Base-by-base conservation (phyloP, 64 coral and sea anemone genomes). In the Catalaphyllia jardinei region DNA sequence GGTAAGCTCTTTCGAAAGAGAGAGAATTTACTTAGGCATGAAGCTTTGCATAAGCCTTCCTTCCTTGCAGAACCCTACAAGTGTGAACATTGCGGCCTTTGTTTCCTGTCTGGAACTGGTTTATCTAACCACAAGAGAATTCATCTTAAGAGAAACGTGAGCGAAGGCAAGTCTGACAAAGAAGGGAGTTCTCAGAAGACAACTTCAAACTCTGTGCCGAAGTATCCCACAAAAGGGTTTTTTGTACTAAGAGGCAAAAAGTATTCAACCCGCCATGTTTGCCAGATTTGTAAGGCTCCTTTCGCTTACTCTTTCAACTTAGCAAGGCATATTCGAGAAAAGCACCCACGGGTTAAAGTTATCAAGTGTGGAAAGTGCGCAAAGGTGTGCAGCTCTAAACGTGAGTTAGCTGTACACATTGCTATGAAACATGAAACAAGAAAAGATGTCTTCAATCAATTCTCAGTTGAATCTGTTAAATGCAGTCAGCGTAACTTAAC, bases 351-450 rank as follows among this genome's bases (percentile, higher is more conserved):
- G 10, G 62, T 51, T 16, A 85, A 85, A 35, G 22, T 85, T 85
- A 8, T 28, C 13, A 85, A n/a, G 67, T 71, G 81, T 51, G 63
- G 81, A 71, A 85, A 71, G 27, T 71, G 62, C 39, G 6, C 9
- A 65, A 85, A 71, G 81, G 20, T 50, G 9, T 85, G 81, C 27
- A 10, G n/a, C 16, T 38, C 69, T 67, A 85, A 85, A 64, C 31
- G 63, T 39, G 22, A 35, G 4, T 71, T 85, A 28, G 81, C 81
- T 14, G 10, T 71, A 69, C 81, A 85, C 22, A 13, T 85, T 15
- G 63, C 81, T 22, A 29, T 51, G 18, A 71, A 22, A 64, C 81
- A 71, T 22, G 28, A 24, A 65, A 69, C 62, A 28, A 35, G 4
- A 35, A 85, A 85, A 51, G 22, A 35, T 4, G 38, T n/a, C 22